Evolutionary conservation across 2,797 vertebrate genomes (phyloP).

Genomic region (Lepilemur ruficaudatus): DNA sequence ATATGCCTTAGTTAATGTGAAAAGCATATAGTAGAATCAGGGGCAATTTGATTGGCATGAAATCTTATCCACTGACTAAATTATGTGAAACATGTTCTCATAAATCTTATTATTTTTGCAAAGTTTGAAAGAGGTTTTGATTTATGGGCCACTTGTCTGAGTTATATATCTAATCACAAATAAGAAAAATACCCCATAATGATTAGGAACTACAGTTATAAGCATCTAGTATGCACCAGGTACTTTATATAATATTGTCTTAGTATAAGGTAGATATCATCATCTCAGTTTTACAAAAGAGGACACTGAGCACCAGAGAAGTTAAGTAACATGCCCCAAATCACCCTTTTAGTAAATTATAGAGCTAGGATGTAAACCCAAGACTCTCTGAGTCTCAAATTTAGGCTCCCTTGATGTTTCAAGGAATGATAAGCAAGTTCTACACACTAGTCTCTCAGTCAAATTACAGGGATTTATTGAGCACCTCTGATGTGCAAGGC

Average conservation of each 20-base stretch:
- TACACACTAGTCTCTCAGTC: not conserved
- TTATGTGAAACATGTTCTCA: not conserved
- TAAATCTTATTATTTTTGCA: not conserved
- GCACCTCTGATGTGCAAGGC: not conserved
- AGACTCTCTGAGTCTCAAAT: not conserved
- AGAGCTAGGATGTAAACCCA: not conserved
- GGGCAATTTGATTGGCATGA: not conserved
- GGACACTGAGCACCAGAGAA: not conserved
- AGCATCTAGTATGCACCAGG: not conserved
- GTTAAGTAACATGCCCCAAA: not conserved
- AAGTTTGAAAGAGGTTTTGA: constrained; percentile 36
- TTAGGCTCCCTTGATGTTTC: not conserved
- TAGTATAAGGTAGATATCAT: not conserved
- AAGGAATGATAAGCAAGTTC: not conserved
- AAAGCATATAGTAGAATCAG: not conserved
- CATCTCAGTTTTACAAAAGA: constrained; percentile 1
- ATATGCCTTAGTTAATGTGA: not conserved
- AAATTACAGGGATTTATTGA: not conserved
- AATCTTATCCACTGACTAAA: not conserved
- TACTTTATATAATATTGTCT: not conserved
- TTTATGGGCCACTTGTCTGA: not conserved
- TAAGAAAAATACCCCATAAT: not conserved
- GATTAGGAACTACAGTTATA: not conserved
- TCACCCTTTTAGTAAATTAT: not conserved
- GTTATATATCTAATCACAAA: not conserved